Base-by-base conservation (phyloP, 2,797 vertebrate species). In the Miichthys miiuy region DNA sequence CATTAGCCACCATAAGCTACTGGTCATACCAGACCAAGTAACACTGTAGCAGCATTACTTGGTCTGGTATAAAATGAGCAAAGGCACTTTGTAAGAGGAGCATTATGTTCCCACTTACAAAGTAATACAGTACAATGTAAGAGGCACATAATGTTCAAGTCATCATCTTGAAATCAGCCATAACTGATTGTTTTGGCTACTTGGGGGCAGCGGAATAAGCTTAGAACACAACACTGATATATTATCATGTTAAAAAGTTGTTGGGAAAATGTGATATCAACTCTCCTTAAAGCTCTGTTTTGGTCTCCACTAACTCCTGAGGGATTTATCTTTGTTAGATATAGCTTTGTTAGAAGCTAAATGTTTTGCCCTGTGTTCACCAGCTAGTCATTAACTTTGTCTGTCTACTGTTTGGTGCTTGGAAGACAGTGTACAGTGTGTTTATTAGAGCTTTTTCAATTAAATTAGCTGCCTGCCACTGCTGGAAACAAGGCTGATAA, bases 401-500 rank as follows among this genome's bases (percentile, higher is more conserved):
- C 13, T 16, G 13, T 67, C 5, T 46, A 16, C 20, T 21, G 56
- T 68, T 34, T 63, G 14, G 20, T 56, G 13, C 20, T 21, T 16
- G 27, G 25, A 21, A 18, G 38, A 47, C 27, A 50, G 21, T 10
- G 17, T 44, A 56, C n/a, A 42, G 27, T 23, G 13, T 6, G 27
- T 11, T 71, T n/a, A 47, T 78, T 34, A 0, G 44, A 67, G 30
- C 13, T 27, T 55, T 51, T 34, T 38, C 21, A 47, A 66, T 52
- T 5, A 68, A 30, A 48, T 65, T 21, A 68, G 46, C 27, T 44
- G 38, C 47, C 30, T 2, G 10, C 66, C 65, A 42, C 47, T 23
- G 30, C 20, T 68, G 51, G 23, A 52, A 63, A 76, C n/a, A 63
- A 63, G 56, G 10, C n/a, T 51, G 20, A 52, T 4, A 20, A 52